These are phyloP conservation scores for Engraulis encrasicolus DNA, from an alignment of 2,113 vertebrate genomes.

Conservation along the genomic window DNA sequence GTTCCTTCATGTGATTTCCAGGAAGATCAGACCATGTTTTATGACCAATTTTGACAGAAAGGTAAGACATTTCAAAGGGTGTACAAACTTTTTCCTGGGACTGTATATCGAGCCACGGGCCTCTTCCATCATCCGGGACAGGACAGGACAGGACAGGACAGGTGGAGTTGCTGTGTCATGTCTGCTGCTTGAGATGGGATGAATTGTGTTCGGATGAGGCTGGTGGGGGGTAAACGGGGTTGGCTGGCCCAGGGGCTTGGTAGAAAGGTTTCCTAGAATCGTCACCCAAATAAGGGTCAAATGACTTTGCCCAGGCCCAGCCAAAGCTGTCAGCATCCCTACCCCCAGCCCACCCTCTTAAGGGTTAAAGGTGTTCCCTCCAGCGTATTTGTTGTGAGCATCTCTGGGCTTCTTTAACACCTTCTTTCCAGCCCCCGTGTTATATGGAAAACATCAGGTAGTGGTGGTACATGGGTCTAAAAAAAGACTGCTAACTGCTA, in stretches of 20 bases:
- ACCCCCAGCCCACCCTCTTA: neutral
- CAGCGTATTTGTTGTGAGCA: neutral
- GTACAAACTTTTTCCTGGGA: too few species aligned
- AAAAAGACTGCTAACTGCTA: neutral
- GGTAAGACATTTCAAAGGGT: too few species aligned
- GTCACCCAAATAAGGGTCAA: too few species aligned
- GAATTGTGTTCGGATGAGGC: neutral
- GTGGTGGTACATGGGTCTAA: neutral
- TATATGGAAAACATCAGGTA: neutral
- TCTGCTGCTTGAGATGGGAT: neutral
- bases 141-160: too few species aligned
- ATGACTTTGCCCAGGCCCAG: too few species aligned
- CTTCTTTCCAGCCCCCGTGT: neutral
- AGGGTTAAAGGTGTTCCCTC: neutral
- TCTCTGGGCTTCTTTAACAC: neutral
- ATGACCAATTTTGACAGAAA: too few species aligned
- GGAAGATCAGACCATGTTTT: too few species aligned
- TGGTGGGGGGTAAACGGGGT: too few species aligned
- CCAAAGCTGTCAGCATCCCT: too few species aligned
- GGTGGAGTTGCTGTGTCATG: neutral
- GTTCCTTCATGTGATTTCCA: too few species aligned
- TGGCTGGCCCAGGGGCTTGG: too few species aligned
- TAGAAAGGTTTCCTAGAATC: too few species aligned
- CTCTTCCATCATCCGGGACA: neutral
- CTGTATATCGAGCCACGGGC: neutral